Base-by-base conservation (phyloP, 2,797 vertebrate genomes). In the Syngnathus acus region DNA sequence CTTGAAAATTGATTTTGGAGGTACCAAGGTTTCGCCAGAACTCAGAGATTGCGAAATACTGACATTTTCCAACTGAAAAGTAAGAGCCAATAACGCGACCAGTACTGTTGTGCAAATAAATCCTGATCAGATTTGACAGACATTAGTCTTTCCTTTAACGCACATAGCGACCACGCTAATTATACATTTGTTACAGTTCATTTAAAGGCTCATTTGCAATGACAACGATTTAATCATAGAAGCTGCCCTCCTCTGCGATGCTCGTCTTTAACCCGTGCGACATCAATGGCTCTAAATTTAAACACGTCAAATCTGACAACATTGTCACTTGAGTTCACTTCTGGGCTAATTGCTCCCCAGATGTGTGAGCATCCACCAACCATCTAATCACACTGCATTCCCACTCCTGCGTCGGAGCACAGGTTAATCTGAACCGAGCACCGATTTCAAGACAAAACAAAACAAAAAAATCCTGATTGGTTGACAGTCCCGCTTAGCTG, bases 361-460 rank as follows among this genome's bases (percentile, higher is more conserved):
- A 90, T 89, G 84, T 86, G 82, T 9, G 21, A 81, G 76, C 82
- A 88, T 89, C 83, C 70, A 50, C 71, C 39, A 80, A 76, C 75
- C 85, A 77, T 86, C 86, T 86, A 86, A 84, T 88, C 87, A 85
- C 78, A 74, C 85, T 79, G 77, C 80, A 87, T 89, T 81, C 71
- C 81, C 82, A 87, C 80, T 79, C 73, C 75, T 84, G 82, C 71
- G 86, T 77, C 72, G 85, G 80, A 86, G 88, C 90, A 87, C 87
- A 91, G 91, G 91, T 92, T 92, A 92, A 92, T 93, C 87, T 84
- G 86, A 91, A 87, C 78, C 91, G 91, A 91, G 84, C 68, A 71
- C 67, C 73, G 86, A 91, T 87, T 90, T 88, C 88, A 85, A 80
- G 88, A 79, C 82, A 86, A 91, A 91, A 90, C 89, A 90, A 32